Evolutionary conservation across 2,797 vertebrate species (phyloP).

Genomic region (Enteromius treurensis): DNA sequence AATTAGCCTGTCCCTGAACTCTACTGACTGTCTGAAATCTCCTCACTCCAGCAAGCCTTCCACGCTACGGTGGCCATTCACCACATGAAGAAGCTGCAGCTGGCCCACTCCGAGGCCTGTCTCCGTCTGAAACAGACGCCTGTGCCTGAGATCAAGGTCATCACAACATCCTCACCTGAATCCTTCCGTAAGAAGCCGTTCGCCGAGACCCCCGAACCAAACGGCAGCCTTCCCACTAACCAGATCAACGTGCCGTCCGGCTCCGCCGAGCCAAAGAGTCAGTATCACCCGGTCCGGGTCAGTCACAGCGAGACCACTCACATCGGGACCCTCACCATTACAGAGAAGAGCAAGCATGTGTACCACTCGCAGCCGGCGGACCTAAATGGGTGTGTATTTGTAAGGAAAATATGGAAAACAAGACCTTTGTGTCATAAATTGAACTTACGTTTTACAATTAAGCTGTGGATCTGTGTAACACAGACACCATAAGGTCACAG

Average conservation of each 20-base stretch:
- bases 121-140: conserved; percentile 22
- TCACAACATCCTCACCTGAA: conserved; percentile 62
- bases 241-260: conserved; percentile 70
- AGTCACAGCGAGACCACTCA: conserved; percentile 71
- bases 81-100: conserved; percentile 94
- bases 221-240: conserved; percentile 41
- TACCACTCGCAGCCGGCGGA: conserved; percentile 82
- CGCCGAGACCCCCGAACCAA: conserved; percentile 51
- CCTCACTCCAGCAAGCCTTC: conserved; percentile 85
- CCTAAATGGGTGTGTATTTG: conserved; percentile 74
- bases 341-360: conserved; percentile 73
- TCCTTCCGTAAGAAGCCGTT: conserved; percentile 46
- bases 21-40: conserved; percentile 23
- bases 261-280: conserved; percentile 69
- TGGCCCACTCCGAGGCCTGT: conserved; percentile 72
- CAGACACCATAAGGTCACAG: neutral
- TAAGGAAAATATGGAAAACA: neutral
- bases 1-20: neutral
- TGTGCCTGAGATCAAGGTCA: conserved; percentile 73
- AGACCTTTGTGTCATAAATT: neutral
- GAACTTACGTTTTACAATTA: neutral
- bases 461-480: neutral
- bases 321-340: conserved; percentile 65
- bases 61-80: conserved; percentile 89
- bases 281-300: conserved; percentile 70